These are phyloP conservation scores for Arrhopalites spinosus DNA, from an alignment of 2,888 invertebrate species.

Conservation along the genomic window DNA sequence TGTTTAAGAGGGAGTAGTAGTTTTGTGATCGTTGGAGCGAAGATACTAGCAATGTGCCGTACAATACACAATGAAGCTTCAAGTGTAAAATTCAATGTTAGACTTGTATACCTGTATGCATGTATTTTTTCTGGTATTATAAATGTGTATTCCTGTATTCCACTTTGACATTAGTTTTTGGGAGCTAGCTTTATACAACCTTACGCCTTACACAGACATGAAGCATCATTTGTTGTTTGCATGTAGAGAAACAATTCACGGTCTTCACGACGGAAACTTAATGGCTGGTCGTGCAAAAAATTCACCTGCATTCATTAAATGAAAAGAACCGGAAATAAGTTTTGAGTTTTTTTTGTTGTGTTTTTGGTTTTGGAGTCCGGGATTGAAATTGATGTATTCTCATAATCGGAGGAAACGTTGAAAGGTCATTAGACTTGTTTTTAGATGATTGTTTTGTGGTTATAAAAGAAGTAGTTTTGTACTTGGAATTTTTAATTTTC, in stretches of 20 bases:
- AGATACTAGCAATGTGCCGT: no score
- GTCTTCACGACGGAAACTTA: slow-evolving; percentile 13
- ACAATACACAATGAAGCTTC: background rate
- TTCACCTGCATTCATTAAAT: slow-evolving; percentile 6
- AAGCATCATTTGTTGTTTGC: background rate
- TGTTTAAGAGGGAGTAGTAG: no score
- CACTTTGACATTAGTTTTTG: no score
- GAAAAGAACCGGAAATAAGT: slow-evolving; percentile 30
- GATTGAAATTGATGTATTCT: background rate
- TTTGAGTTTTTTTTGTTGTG: slow-evolving; percentile 8
- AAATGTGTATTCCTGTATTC: background rate
- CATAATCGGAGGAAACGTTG: background rate
- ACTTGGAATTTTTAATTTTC: no score
- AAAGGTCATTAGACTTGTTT: slow-evolving; percentile 18
- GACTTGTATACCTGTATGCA: background rate
- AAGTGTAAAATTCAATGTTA: background rate
- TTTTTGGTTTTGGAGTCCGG: background rate
- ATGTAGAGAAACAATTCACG: slow-evolving; percentile 12
- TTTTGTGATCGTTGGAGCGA: no score
- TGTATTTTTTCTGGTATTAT: background rate
- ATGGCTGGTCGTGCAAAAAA: slow-evolving; percentile 14
- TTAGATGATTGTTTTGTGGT: no score
- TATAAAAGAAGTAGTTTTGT: background rate
- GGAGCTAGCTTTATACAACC: no score
- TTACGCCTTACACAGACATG: no score